Evolutionary conservation across 1,140 invertebrate genomes (phyloP).

Genomic region (Ceratosolen solmsi): DNA sequence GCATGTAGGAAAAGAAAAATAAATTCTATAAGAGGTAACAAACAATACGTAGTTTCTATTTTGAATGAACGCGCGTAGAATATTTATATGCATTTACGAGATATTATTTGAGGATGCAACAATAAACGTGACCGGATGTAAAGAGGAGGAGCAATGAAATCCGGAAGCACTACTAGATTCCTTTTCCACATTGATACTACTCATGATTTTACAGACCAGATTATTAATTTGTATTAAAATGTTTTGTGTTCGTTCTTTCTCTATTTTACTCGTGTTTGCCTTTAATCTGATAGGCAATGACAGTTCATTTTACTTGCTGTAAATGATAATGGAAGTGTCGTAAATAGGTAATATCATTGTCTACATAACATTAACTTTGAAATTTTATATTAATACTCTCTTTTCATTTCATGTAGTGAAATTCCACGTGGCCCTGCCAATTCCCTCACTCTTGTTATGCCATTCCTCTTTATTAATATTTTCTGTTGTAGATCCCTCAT

Average conservation of each 20-base stretch:
- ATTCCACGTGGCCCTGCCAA: background rate
- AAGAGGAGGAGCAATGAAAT: background rate
- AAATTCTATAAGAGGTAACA: background rate
- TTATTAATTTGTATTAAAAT: slow-evolving; percentile 18
- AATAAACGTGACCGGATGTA: background rate
- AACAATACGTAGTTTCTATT: background rate
- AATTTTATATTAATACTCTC: background rate
- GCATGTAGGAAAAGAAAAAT: background rate
- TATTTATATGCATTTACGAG: slow-evolving; percentile 1
- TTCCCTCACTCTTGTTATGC: no score
- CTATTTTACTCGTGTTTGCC: background rate
- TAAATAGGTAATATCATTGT: background rate
- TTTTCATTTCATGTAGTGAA: background rate
- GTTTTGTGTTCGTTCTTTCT: no score
- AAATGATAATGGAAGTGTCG: background rate
- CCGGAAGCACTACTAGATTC: background rate
- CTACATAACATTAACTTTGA: background rate
- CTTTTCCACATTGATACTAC: background rate
- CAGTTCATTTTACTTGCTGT: background rate
- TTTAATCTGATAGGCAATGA: background rate
- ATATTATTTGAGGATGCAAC: background rate
- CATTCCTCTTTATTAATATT: no score
- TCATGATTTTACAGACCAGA: background rate
- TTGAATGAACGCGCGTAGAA: background rate
- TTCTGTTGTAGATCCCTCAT: no score